Base-by-base conservation (phyloP, 2,797 vertebrate species). In the Oceanodroma leucorhoa region DNA sequence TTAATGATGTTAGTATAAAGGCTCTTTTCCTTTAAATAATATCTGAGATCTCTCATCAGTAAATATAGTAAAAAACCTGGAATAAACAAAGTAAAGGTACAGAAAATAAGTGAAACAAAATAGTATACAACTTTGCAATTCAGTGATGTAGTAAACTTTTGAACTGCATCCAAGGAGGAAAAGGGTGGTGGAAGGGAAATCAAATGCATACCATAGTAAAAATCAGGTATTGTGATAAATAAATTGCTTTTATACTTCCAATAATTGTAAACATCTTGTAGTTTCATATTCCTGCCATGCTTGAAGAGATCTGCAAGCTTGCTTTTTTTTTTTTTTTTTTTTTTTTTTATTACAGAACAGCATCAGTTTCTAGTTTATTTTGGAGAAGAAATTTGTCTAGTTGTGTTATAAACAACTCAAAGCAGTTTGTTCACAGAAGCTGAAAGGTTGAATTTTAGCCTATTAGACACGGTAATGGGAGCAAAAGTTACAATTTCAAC, bases 341-440 rank as follows among this genome's bases (percentile, higher is more conserved):
- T 55, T 83, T 71, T 79, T 51, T 38, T 38, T 61, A 53, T 77
- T 73, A 62, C 3, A 62, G 29, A 89, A 66, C 26, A 90, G 58
- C 46, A 80, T 70, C 83, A 58, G 46, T 87, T 95, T 90, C 70
- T 85, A 91, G 87, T 96, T 94, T 76, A 95, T 97, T 96, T 80
- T 83, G 64, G 34, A 93, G 64, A 71, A 93, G 51, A 71, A 81
- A 84, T 80, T 78, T 72, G 40, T 89, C 71, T 90, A 46, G 85
- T 84, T 82, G 38, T 36, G 60, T 89, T 72, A 93, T n/a, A 93
- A 95, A 72, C 90, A 94, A 95, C 67, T 95, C 46, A 75, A 64
- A 91, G 64, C 57, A 54, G 76, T 95, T 96, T 94, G 75, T 67
- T 34, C 72, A 53, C 14, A 78, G 69, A 71, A 72, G 76, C 40